Evolutionary conservation across 2,888 invertebrate species (phyloP), one percentile per base, ranked within the genome.

Genomic region (Maniola hyperantus): DNA sequence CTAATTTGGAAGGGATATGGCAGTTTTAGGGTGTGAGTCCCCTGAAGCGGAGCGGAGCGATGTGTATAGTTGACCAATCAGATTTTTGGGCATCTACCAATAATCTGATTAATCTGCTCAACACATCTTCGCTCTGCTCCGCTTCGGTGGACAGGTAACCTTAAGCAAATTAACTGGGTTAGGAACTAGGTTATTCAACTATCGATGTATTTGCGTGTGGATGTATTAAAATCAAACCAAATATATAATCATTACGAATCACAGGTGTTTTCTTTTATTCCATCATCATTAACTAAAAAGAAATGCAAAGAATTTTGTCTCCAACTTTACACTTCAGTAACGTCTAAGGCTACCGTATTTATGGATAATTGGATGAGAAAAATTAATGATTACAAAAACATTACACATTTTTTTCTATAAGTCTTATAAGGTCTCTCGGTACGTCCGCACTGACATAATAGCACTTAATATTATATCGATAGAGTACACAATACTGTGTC

Each of bases 401-500:
- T 91, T 91, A 91, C 88, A 89, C 85, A 86, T 86, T 89, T 88
- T 89, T 87, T 89, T 88, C 89, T 91, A 90, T 91, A 91, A 92
- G 92, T 92, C 91, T 92, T 91, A 85, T 91, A 85, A 79, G 85
- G 88, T 91, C 87, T 89, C 85, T 88, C 83, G 80, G 79, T 79
- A 83, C 88, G 87, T 85, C 89, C 87, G 70, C 75, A 81, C 81
- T 80, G 82, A 86, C 88, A 83, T 82, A 82, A 82, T 87, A 89
- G 85, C 90, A 91, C 90, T 90, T 90, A 89, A 85, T 81, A 76
- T 74, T 81, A 76, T 74, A 75, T 71, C 67, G 66, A 76, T 78
- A 75, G 77, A 68, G 69, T 74, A 72, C 73, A 72, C 72, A 58
- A 64, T 64, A 70, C 69, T 69, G 66, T 57, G 67, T 46, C 64